Percentiles rank a stretch among this genome's conserved stretches.
Conservation (phyloP, 2,113 vertebrate species). For the Cyprinodon brontotheroides region DNA sequence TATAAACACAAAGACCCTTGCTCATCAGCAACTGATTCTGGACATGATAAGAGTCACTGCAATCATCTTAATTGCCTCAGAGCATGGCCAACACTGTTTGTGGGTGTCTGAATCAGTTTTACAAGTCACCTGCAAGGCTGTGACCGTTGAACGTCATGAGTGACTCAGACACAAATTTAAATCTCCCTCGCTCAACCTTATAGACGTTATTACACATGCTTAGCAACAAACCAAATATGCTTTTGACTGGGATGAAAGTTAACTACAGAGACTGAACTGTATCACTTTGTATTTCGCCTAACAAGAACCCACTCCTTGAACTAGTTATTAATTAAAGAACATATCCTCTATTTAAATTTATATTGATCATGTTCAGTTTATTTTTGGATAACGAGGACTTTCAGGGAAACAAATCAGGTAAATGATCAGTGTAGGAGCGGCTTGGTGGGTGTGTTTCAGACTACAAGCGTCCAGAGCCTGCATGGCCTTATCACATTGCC, state of each 20-base stretch:
- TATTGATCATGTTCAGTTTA: neutral
- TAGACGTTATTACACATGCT: neutral
- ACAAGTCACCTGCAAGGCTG: constrained; percentile 38
- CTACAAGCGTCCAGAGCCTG: constrained; percentile 48
- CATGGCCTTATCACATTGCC: constrained; percentile 53
- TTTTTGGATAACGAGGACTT: constrained; percentile 17
- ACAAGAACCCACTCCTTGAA: neutral
- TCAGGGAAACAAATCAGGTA: constrained; percentile 22
- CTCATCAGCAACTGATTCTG: constrained; percentile 39
- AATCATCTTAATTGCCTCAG: constrained; percentile 9
- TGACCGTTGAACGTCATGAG: constrained; percentile 42
- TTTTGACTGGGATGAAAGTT: neutral
- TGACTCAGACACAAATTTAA: constrained; percentile 18
- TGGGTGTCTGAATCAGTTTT: constrained; percentile 3
- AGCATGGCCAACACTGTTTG: constrained; percentile 31
- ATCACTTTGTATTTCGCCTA: neutral
- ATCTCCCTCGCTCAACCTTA: constrained; percentile 2
- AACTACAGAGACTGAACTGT: neutral
- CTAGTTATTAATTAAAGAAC: neutral
- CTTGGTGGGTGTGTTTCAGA: constrained; percentile 20
- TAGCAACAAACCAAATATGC: neutral
- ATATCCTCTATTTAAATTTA: too few species aligned
- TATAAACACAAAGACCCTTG: constrained; percentile 12
- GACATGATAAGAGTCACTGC: constrained; percentile 17
- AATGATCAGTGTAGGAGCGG: constrained; percentile 1